These are phyloP conservation scores for Thamnophis elegans DNA, from an alignment of 2,797 vertebrate genomes.

Conservation along the genomic window DNA sequence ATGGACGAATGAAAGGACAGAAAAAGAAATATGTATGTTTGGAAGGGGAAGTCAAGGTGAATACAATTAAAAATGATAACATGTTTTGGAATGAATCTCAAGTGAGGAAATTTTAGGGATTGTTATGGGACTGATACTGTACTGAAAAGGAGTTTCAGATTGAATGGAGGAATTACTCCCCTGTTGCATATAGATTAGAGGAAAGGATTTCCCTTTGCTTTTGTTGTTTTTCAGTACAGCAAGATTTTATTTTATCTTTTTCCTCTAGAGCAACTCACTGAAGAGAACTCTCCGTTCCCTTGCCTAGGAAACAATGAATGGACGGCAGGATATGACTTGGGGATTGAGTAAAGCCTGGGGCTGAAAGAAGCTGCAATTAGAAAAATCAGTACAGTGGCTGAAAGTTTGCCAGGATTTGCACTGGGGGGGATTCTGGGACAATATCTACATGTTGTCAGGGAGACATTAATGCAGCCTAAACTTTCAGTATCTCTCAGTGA, in stretches of 20 bases:
- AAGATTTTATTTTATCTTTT: not conserved
- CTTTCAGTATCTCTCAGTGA: not conserved
- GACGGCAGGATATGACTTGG: not conserved
- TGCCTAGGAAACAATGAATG: not conserved
- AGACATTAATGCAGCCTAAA: not conserved
- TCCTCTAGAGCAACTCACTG: not conserved
- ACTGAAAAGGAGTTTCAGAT: not conserved
- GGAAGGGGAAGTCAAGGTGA: not conserved
- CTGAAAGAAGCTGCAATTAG: not conserved
- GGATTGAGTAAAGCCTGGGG: not conserved
- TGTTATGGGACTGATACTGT: not conserved
- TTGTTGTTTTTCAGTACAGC: not conserved
- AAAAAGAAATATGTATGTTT: not conserved
- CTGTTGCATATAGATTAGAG: not conserved
- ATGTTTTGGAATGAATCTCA: not conserved
- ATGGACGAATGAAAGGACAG: not conserved
- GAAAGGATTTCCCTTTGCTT: not conserved
- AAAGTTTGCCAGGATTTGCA: not conserved
- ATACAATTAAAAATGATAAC: not conserved
- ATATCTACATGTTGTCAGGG: not conserved
- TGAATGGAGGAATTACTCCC: not conserved
- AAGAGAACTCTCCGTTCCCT: not conserved
- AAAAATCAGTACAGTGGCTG: not conserved
- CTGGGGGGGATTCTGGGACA: not conserved
- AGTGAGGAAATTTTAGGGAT: not conserved